Base-by-base conservation (phyloP, 2,888 invertebrate species). In the Liposcelis brunnea region DNA sequence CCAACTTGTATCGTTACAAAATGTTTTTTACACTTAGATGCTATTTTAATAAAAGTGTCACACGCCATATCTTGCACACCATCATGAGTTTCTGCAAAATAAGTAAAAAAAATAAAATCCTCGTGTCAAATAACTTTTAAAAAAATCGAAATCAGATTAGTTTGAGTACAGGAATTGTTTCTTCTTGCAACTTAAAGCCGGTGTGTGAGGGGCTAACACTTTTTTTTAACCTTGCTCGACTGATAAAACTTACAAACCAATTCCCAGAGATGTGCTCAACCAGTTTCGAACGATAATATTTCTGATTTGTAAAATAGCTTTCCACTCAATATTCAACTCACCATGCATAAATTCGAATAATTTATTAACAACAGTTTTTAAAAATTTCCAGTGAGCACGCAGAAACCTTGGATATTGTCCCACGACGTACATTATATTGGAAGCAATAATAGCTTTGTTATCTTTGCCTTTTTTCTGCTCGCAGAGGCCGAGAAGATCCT, bases 51-150 rank as follows among this genome's bases (percentile, higher is more conserved):
- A 63, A 99, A 99, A 34, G 98, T 99, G 68, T 99, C 98, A 71
- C 98, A 99, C 49, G 98, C 98, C 98, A 99, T 99, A 60, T 98
- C 98, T 66, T 98, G 97, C 21, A 99, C 98, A 57, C 98, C 98
- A 63, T 97, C 98, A 62, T 98, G 98, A 46, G 95, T 95, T 70
- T 98, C 97, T 76, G 55, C 14, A 59, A 56, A 52, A 53, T 44
- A 54, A 50, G 45, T 19, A 15, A 42, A 45, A 21, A 45, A 34
- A 33, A 19, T 40, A 18, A 40, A 21, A 12, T 19, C 6, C 15
- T 10, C 7, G 6, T 7, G 14, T 15, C 35, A 4, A 10, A 1
- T 48, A 18, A 16, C 15, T 19, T 36, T 35, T 34, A 11, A 1
- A 15, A 14, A n/a, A 44, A n/a, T 32, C 10, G 10, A 32, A 10